A percentile compares a stretch with the other conserved stretches of the same genome.
phyloP scores from a whole-genome alignment of 2,888 invertebrate genomes.

The Cosmorhoe ocellata region DNA sequence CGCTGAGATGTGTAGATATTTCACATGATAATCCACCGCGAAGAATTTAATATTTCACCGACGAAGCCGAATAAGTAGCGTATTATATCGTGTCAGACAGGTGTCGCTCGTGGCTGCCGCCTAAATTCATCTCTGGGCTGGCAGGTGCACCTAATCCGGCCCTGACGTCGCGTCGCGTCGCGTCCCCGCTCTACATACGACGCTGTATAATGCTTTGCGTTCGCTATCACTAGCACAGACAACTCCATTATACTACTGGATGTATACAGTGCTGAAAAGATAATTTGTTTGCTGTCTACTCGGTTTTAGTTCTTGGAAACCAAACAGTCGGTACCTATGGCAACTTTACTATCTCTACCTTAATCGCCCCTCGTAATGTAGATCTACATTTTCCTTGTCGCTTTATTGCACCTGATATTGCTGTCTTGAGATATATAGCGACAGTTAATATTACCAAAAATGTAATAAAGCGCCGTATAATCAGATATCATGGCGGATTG shows the following conservation, averaged over 20 bases:
- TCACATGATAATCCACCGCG: constrained; percentile 59
- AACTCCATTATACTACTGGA: constrained; percentile 42
- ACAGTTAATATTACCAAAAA: constrained; percentile 36
- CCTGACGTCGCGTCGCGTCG: constrained; percentile 51
- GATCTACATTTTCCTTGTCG: constrained; percentile 25
- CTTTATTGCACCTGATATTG: constrained; percentile 33
- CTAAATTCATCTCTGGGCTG: constrained; percentile 71
- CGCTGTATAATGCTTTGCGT: constrained; percentile 47
- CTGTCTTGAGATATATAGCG: constrained; percentile 32
- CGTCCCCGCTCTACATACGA: constrained; percentile 39
- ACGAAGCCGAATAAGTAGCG: constrained; percentile 70
- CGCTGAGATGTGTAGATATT: constrained; percentile 37
- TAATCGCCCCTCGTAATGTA: constrained; percentile 31
- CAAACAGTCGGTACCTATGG: constrained; percentile 27
- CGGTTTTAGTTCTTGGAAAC: constrained; percentile 19
- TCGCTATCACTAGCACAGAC: constrained; percentile 45
- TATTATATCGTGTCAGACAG: constrained; percentile 75
- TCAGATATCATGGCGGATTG: constrained; percentile 34
- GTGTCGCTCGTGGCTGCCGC: constrained; percentile 70
- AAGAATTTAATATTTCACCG: constrained; percentile 76
- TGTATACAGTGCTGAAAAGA: constrained; percentile 27
- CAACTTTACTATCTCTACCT: constrained; percentile 27
- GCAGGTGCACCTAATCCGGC: constrained; percentile 74
- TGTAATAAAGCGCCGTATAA: constrained; percentile 34
- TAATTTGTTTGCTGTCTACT: constrained; percentile 35